Evolutionary conservation across 1,140 invertebrate species (phyloP).

Genomic region (Drosophila gunungcola): DNA sequence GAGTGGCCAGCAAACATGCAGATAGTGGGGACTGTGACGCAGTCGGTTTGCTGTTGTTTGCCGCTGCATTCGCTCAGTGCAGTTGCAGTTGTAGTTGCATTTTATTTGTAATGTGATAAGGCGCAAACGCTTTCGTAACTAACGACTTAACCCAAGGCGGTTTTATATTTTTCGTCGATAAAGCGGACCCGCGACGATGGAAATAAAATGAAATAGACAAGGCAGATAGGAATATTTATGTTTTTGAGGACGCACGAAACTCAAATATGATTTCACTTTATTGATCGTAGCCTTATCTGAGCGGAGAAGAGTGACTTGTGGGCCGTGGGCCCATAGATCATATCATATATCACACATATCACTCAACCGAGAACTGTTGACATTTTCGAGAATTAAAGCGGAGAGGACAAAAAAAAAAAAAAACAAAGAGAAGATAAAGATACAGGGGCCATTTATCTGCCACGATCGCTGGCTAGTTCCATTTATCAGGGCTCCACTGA

Average conservation of each 20-base stretch:
- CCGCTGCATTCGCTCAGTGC: slow-evolving; percentile 4
- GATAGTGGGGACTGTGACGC: neutral
- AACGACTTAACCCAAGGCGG: slow-evolving; percentile 12
- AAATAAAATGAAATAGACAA: slow-evolving; percentile 18
- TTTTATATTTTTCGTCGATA: slow-evolving; percentile 44
- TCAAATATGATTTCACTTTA: slow-evolving; percentile 22
- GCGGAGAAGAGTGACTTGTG: slow-evolving; percentile 1
- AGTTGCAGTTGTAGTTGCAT: slow-evolving; percentile 52
- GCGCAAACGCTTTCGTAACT: slow-evolving; percentile 57
- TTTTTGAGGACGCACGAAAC: slow-evolving; percentile 5
- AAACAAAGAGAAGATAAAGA: slow-evolving; percentile 2
- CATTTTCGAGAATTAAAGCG: neutral
- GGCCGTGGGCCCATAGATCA: slow-evolving; percentile 1
- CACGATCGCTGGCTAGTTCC: slow-evolving; percentile 28
- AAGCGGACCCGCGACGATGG: slow-evolving; percentile 16
- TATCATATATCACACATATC: slow-evolving; percentile 4
- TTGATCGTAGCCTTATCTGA: slow-evolving; percentile 19
- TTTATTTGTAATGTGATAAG: slow-evolving; percentile 76
- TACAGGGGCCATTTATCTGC: slow-evolving; percentile 30
- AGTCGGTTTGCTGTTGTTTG: slow-evolving; percentile 1
- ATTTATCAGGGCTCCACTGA: slow-evolving; percentile 33
- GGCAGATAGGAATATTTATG: slow-evolving; percentile 20
- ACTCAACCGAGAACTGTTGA: slow-evolving; percentile 4
- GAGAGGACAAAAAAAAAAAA: neutral
- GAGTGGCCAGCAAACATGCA: slow-evolving; percentile 1